Base-by-base conservation (phyloP, 2,888 invertebrate genomes). In the Scelioninae gen. 2 region DNA sequence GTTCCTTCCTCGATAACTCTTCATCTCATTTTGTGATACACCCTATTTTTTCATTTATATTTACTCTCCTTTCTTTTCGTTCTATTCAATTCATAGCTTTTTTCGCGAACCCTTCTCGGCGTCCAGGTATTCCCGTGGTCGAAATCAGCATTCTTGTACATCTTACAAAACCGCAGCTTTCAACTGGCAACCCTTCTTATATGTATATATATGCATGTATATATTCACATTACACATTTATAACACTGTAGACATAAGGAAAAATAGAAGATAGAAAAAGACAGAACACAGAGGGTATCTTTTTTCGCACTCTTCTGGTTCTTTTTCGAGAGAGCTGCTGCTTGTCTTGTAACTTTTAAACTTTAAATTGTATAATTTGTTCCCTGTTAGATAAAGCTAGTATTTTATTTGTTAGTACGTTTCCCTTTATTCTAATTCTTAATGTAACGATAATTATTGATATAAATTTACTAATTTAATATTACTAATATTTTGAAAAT, bases 281-380 rank as follows among this genome's bases (percentile, higher is more conserved):
- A 65, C 33, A n/a, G 35, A 45, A 3, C n/a, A 13, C 33, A 4
- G 25, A 10, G 22, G 18, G 52, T 19, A 35, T 33, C 52, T 31
- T 25, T 15, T 28, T 61, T 41, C 50, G 39, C 61, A 31, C 63
- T 41, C 52, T 61, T 45, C 10, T 25, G 18, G 13, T 45, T 31
- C 19, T 22, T 13, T 31, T 37, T 31, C 33, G 28, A 28, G 9
- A 39, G 18, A 48, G 11, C 37, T 18, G 18, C 25, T 25, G 11
- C 43, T 80, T 81, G 81, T 80, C 78, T 80, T 77, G 80, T 78
- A 53, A 63, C 48, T 46, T 50, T 63, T 52, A 35, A 80, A 81
- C 77, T 81, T 81, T 81, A 80, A 81, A 81, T 81, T 81, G 79
- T 79, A 76, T 77, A 75, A n/a, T n/a, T n/a, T n/a, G n/a, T n/a